These are phyloP conservation scores for Anastrepha ludens DNA, from an alignment of 1,140 invertebrate species.

Conservation along the genomic window DNA sequence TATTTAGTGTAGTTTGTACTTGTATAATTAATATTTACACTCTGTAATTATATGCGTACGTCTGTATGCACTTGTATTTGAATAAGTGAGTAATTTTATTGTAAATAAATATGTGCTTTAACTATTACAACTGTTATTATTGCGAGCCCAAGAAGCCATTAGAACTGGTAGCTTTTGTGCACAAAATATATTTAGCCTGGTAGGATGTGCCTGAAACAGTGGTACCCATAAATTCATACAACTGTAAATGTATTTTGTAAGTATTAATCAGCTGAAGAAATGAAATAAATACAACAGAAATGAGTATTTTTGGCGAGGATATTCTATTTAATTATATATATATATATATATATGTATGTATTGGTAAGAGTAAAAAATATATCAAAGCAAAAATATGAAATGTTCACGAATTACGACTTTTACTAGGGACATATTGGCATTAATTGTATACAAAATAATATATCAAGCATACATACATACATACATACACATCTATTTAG, in stretches of 20 bases:
- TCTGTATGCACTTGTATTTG: not conserved
- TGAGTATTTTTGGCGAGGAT: no score
- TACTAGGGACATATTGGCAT: not conserved
- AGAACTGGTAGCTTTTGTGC: not conserved
- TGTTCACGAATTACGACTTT: not conserved
- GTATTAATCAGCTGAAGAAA: no score
- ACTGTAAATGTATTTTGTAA: no score
- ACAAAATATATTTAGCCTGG: not conserved
- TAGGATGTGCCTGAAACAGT: not conserved
- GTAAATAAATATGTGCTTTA: conserved; percentile 28
- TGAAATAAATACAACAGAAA: no score
- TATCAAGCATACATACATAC: no score
- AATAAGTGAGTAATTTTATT: conserved; percentile 17
- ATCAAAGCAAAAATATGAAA: not conserved
- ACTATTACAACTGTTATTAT: not conserved
- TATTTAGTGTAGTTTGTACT: conserved; percentile 33
- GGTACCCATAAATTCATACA: no score
- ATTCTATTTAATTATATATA: not conserved
- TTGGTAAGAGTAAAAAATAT: not conserved
- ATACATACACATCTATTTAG: no score
- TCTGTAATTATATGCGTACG: not conserved
- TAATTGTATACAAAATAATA: not conserved
- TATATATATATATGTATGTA: not conserved
- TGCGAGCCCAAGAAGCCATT: not conserved
- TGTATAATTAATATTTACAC: conserved; percentile 2